Conservation (phyloP, 2,797 vertebrate species). For the Dromococcyx pavoninus region DNA sequence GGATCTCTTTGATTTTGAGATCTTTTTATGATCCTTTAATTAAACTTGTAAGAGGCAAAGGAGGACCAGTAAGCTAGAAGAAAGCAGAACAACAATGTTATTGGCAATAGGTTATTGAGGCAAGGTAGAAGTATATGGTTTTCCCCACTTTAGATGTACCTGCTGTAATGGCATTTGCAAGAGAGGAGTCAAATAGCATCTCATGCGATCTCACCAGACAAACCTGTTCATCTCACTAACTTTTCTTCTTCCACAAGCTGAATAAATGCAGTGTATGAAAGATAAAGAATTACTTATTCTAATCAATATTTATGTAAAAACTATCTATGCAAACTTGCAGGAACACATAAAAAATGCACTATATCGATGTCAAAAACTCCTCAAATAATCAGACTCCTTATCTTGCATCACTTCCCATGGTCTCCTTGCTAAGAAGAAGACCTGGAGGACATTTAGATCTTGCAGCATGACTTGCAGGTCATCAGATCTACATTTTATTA, state of each 20-base stretch:
- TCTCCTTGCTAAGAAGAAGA: not conserved
- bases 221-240: not conserved
- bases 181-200: not conserved
- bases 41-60: not conserved
- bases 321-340: not conserved
- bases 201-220: not conserved
- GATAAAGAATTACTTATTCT: not conserved
- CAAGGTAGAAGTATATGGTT: not conserved
- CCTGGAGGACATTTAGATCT: not conserved
- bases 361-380: not conserved
- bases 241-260: not conserved
- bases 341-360: not conserved
- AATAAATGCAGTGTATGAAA: not conserved
- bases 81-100: fast-evolving
- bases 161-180: not conserved
- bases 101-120: not conserved
- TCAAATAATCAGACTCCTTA: not conserved
- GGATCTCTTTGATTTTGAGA: too few relatives aligned
- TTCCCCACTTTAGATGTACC: not conserved
- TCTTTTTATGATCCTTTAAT: not conserved
- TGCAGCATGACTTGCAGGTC: not conserved
- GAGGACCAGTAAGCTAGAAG: not conserved
- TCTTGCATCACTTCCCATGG: fast-evolving
- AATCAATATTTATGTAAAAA: not conserved
- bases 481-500: not conserved